These are phyloP conservation scores for Grus americana DNA, from an alignment of 2,113 vertebrate species.

Conservation along the genomic window DNA sequence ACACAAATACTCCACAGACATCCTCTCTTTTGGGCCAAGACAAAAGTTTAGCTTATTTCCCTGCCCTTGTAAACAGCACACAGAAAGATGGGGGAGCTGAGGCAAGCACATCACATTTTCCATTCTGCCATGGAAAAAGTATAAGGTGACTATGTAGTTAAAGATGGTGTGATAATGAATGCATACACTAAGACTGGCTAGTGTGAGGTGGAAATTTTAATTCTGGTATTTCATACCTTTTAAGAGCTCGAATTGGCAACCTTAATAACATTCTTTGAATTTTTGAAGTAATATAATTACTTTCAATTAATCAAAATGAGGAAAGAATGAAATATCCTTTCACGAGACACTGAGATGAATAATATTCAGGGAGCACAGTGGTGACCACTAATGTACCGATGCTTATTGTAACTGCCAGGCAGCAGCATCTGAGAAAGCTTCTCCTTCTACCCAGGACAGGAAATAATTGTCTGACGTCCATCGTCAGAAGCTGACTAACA, in stretches of 20 bases:
- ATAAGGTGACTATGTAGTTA: neutral
- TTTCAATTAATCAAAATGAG: constrained; percentile 36
- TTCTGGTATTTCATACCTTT: constrained; percentile 22
- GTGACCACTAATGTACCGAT: neutral
- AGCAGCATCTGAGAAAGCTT: neutral
- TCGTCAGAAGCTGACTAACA: neutral
- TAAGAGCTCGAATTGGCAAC: neutral
- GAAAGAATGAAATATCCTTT: constrained; percentile 15
- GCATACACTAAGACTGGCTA: neutral
- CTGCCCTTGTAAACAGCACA: neutral
- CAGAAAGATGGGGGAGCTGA: neutral
- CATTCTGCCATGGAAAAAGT: constrained; percentile 14
- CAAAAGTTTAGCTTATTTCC: neutral
- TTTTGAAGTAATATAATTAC: neutral
- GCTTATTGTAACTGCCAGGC: neutral
- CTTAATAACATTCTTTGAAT: neutral
- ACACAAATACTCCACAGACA: neutral
- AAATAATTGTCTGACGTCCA: neutral
- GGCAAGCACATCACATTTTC: constrained; percentile 3
- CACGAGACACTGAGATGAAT: neutral
- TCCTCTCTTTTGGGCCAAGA: neutral
- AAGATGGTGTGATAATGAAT: neutral
- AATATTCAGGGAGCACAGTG: neutral
- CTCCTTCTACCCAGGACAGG: neutral
- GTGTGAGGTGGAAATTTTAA: neutral